Evolutionary conservation across 1,140 invertebrate species (phyloP), one percentile per base, ranked within the genome.

Genomic region (Cheumatopsyche charites): DNA sequence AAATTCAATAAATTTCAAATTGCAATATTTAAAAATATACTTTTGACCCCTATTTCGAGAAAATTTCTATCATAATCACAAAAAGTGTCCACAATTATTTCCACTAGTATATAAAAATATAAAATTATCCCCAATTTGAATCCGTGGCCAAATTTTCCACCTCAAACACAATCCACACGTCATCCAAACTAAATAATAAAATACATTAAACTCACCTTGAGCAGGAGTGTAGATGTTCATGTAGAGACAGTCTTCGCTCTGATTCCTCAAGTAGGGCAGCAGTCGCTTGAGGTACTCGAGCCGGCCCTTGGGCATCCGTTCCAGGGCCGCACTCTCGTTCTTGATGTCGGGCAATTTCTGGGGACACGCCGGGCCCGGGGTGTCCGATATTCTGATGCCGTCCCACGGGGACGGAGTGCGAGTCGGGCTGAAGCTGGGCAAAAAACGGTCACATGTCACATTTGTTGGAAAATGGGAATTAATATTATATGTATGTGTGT

Each of bases 211-310:
- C 92, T 90, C 85, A 97, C 96, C 95, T 88, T 92, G 91, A 25
- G 91, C 89, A n/a, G 97, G 96, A 21, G 94, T 90, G 84, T 96
- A 98, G 75, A 98, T 92, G 81, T 99, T 99, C 75, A 99, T 87
- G 82, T 97, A 97, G 62, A 98, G 89, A 80, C 97, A 99, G 86
- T 99, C 97, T 86, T 98, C 97, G 77, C 92, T 95, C 84, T 98
- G 95, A 82, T 97, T 94, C 79, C 88, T 89, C 78, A 98, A 85
- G 84, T 92, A 92, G 55, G 94, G 93, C 78, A 94, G 84, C 77
- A 98, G 86, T 80, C 93, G 88, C 81, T 91, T 91, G 19, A 98
- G 85, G 80, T 95, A 94, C 78, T 95, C 91, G 76, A 97, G 84
- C 63, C 95, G 87, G 47, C 93, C 94, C 79, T 91, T 91, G 49